Percentiles rank a stretch among this genome's conserved stretches.
These are phyloP conservation scores for Opisthocomus hoazin DNA, from an alignment of 2,113 vertebrate species.

Conservation along the genomic window DNA sequence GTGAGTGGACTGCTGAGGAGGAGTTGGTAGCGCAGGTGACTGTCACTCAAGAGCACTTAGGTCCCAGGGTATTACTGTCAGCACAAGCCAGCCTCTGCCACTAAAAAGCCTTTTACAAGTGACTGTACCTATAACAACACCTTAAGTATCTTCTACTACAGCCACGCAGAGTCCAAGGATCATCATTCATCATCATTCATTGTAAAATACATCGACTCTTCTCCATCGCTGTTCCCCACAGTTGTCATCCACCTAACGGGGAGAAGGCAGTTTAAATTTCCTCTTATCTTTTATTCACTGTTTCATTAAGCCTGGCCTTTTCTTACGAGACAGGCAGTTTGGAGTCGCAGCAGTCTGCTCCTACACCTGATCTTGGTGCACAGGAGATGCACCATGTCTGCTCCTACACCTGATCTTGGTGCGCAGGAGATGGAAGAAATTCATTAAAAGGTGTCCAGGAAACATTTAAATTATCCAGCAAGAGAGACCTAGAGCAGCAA, in stretches of 20 bases:
- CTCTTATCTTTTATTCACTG: background rate
- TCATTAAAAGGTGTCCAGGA: background rate
- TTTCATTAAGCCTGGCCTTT: background rate
- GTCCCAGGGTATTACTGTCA: background rate
- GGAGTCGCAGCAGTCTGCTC: background rate
- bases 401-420: no score
- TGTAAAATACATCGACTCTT: fast-evolving
- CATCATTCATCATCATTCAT: background rate
- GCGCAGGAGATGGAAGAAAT: background rate
- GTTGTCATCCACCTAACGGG: background rate
- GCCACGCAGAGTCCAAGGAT: background rate
- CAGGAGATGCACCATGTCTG: no score
- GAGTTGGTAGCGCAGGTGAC: background rate
- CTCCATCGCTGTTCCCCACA: background rate
- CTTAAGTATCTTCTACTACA: background rate
- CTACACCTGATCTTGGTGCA: background rate
- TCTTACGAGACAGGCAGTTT: background rate
- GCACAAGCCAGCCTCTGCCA: background rate
- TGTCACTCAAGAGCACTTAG: background rate
- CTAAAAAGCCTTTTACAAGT: background rate
- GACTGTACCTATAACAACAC: background rate
- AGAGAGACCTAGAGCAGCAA: background rate
- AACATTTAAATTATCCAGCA: background rate
- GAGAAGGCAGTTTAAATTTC: background rate
- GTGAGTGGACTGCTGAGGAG: background rate